Evolutionary conservation across 2,113 vertebrate genomes (phyloP).

Genomic region (Ancistrus triradiatus): DNA sequence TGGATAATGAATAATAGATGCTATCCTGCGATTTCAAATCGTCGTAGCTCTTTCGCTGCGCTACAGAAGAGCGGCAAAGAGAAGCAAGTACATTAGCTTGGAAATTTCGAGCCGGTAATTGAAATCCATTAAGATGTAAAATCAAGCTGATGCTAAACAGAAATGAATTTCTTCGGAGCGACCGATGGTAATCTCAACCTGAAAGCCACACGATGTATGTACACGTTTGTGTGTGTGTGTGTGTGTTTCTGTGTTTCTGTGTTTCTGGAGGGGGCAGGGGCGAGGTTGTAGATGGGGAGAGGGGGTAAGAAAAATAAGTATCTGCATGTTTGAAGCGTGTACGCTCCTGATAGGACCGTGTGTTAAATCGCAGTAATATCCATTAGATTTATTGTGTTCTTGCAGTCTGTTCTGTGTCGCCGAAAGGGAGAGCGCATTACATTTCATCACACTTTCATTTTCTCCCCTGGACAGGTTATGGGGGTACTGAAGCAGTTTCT

Average conservation of each 20-base stretch:
- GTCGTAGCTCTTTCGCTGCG: slow-evolving; percentile 56
- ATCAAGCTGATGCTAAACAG: slow-evolving; percentile 84
- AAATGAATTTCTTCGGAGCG: slow-evolving; percentile 81
- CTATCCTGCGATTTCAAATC: slow-evolving; percentile 53
- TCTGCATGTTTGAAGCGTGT: background rate
- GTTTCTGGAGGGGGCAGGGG: background rate
- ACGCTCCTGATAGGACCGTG: no score
- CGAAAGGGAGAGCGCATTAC: slow-evolving; percentile 98
- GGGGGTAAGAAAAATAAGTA: slow-evolving; percentile 1
- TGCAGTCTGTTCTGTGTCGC: slow-evolving; percentile 93
- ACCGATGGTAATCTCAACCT: slow-evolving; percentile 81
- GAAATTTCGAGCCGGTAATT: slow-evolving; percentile 80
- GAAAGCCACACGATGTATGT: slow-evolving; percentile 55
- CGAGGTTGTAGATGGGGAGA: slow-evolving; percentile 25
- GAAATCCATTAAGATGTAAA: slow-evolving; percentile 82
- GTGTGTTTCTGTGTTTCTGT: slow-evolving; percentile 25
- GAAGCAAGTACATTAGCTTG: slow-evolving; percentile 63
- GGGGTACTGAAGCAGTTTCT: slow-evolving; percentile 91
- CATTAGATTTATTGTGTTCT: slow-evolving; percentile 99
- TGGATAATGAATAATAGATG: slow-evolving; percentile 59
- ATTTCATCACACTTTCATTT: slow-evolving; percentile 99
- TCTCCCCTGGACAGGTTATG: slow-evolving; percentile 96
- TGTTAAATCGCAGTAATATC: slow-evolving; percentile 89
- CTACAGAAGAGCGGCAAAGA: slow-evolving; percentile 43
- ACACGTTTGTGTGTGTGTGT: slow-evolving; percentile 20